These are phyloP conservation scores for Trissolcus basalis DNA, from an alignment of 1,140 invertebrate genomes.

Conservation along the genomic window DNA sequence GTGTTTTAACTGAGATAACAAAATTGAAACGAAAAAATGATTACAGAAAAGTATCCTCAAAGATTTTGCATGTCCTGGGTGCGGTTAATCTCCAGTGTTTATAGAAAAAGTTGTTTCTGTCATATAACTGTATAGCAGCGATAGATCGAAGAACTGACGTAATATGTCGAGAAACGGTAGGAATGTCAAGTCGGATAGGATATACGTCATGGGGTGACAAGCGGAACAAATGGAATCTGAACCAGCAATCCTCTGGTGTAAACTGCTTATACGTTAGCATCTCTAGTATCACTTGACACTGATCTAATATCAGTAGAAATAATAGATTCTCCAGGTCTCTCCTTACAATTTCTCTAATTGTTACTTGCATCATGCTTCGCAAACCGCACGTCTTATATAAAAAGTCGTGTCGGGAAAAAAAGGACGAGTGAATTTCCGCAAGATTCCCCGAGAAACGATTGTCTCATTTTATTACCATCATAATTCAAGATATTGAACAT, in stretches of 20 bases:
- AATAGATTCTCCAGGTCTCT: conserved; percentile 52
- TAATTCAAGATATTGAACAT: too few relatives aligned
- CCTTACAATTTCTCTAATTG: conserved; percentile 51
- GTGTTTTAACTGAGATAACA: too few relatives aligned
- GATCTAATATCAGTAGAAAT: conserved; percentile 70
- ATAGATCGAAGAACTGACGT: conserved; percentile 62
- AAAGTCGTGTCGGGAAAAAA: neutral
- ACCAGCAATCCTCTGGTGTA: conserved; percentile 74
- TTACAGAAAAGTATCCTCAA: too few relatives aligned
- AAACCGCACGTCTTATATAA: neutral
- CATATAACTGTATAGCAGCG: conserved; percentile 38
- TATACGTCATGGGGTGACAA: conserved; percentile 74
- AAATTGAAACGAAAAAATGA: too few relatives aligned
- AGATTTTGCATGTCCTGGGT: neutral
- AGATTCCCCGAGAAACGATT: too few relatives aligned
- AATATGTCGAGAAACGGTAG: conserved; percentile 65
- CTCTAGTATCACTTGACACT: conserved; percentile 63
- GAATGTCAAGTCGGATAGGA: conserved; percentile 68
- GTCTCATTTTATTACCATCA: too few relatives aligned
- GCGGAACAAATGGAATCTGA: conserved; percentile 77
- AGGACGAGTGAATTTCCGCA: neutral
- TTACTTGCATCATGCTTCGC: conserved; percentile 14
- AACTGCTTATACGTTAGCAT: conserved; percentile 74
- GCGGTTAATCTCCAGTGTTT: conserved; percentile 16
- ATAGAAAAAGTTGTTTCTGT: conserved; percentile 48